These are phyloP conservation scores for Phalloptychus januarius DNA, from an alignment of 2,797 vertebrate genomes.

Conservation along the genomic window DNA sequence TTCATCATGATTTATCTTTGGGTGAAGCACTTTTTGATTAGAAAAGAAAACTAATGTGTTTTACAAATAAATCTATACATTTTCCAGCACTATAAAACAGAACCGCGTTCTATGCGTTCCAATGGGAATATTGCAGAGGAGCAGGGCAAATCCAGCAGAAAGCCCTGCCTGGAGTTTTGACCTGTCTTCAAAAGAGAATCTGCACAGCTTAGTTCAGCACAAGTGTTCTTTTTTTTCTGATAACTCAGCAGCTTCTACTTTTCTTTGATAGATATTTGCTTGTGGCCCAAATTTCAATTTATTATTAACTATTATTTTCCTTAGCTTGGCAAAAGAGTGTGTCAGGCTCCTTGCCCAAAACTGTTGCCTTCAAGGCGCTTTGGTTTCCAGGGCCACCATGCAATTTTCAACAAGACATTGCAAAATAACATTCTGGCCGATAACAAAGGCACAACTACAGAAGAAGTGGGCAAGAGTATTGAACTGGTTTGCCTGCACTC, in stretches of 20 bases:
- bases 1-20: background rate
- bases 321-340: background rate
- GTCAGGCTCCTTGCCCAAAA: background rate
- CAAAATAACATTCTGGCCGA: background rate
- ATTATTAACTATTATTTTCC: conserved; percentile 7
- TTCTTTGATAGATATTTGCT: conserved; percentile 9
- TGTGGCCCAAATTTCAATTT: conserved; percentile 2
- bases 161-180: background rate
- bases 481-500: background rate
- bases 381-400: conserved; percentile 1
- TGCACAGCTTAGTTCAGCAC: background rate
- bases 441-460: conserved; percentile 1
- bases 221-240: conserved; percentile 5
- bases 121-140: background rate
- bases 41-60: background rate
- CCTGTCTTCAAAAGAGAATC: conserved; percentile 2
- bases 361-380: background rate
- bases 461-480: background rate
- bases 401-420: conserved; percentile 5
- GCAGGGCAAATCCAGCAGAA: background rate
- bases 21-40: background rate
- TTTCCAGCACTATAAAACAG: background rate
- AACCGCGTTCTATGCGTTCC: background rate
- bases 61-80: background rate
- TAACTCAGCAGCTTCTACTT: conserved; percentile 1